A percentile compares a stretch with the other conserved stretches of the same genome.
phyloP scores from a whole-genome alignment of 2,888 invertebrate genomes.

The Tethea ocularis region DNA sequence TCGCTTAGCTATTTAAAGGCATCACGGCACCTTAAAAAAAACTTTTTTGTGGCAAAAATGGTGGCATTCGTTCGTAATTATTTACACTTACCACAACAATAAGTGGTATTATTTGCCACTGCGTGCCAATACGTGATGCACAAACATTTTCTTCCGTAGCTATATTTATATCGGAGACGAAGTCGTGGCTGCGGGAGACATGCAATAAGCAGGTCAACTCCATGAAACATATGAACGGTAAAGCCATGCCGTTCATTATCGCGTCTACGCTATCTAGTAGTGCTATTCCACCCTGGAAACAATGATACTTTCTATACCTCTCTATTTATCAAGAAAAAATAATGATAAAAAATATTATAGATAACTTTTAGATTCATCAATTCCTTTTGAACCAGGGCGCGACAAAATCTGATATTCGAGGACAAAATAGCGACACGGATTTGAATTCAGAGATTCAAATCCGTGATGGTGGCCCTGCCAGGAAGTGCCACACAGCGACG shows the following conservation, averaged over 20 bases:
- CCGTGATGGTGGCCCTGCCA: too few species aligned
- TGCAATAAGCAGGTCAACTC: constrained; percentile 62
- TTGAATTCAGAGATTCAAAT: too few species aligned
- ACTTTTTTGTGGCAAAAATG: background rate
- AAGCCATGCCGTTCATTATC: constrained; percentile 56
- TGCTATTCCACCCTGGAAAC: constrained; percentile 60
- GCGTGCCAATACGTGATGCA: constrained; percentile 53
- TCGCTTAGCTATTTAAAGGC: too few species aligned
- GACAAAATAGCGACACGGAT: too few species aligned
- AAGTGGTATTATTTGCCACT: constrained; percentile 66
- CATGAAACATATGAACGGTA: constrained; percentile 55
- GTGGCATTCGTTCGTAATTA: background rate
- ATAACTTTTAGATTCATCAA: too few species aligned
- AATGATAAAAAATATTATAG: too few species aligned
- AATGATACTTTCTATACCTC: background rate
- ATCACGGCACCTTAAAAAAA: background rate
- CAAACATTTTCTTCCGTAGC: constrained; percentile 71
- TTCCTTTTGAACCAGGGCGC: too few species aligned
- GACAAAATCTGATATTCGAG: too few species aligned
- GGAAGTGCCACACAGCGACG: too few species aligned
- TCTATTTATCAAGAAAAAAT: background rate
- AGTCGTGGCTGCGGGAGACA: constrained; percentile 66
- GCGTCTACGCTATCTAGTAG: constrained; percentile 66
- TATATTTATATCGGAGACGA: constrained; percentile 66
- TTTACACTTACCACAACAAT: constrained; percentile 50